Evolutionary conservation across 2,797 vertebrate species (phyloP).

Genomic region (Limnodromus scolopaceus): DNA sequence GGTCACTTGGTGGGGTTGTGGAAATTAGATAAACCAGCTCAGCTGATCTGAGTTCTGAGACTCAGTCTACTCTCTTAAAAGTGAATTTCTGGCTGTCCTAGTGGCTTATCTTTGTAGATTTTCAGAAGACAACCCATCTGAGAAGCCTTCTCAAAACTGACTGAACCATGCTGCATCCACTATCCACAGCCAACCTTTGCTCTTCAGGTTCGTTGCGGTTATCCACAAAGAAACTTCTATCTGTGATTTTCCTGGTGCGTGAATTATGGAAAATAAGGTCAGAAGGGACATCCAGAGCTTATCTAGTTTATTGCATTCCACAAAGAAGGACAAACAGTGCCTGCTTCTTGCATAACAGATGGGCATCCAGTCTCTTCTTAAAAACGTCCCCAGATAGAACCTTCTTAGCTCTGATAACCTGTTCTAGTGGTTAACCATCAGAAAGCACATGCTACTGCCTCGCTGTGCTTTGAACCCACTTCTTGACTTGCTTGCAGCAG

Average conservation of each 20-base stretch:
- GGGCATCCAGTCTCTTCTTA: background rate
- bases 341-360: background rate
- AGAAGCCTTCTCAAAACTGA: background rate
- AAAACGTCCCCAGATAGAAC: background rate
- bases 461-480: fast-evolving
- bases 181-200: background rate
- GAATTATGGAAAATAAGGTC: background rate
- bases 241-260: background rate
- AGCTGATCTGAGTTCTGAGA: background rate
- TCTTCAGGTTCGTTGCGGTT: background rate
- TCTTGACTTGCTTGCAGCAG: background rate
- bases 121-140: background rate
- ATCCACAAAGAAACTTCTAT: background rate
- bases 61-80: background rate
- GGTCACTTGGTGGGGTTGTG: background rate
- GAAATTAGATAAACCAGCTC: background rate
- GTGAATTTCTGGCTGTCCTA: background rate
- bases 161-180: background rate
- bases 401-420: background rate
- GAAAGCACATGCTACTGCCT: background rate
- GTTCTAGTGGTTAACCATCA: background rate
- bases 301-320: background rate
- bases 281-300: background rate
- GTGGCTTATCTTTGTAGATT: background rate
- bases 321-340: background rate